Percentiles rank a stretch among this genome's conserved stretches.
These are phyloP conservation scores for Pherbina coryleti DNA, from an alignment of 2,888 invertebrate species.

Conservation along the genomic window DNA sequence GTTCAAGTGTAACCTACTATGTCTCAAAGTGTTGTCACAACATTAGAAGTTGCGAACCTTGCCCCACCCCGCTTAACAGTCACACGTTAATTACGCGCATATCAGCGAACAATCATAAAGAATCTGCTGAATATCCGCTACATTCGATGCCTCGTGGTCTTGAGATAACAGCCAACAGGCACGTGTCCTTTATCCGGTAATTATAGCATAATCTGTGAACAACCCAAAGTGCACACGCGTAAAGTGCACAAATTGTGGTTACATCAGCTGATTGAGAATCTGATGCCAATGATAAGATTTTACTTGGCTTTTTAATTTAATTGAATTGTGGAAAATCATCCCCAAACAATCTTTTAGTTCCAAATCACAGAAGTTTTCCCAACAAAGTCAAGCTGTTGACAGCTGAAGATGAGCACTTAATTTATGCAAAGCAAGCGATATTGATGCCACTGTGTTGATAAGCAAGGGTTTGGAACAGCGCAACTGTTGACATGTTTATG, in stretches of 20 bases:
- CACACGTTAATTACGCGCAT: constrained; percentile 44
- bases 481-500: constrained; percentile 22
- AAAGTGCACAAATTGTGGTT: neutral
- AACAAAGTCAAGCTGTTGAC: neutral
- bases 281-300: neutral
- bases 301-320: neutral
- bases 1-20: neutral
- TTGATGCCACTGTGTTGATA: constrained; percentile 20
- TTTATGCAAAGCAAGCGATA: constrained; percentile 11
- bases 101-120: constrained; percentile 39
- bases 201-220: constrained; percentile 42
- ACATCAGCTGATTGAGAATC: neutral
- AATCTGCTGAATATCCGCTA: constrained; percentile 27
- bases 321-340: neutral
- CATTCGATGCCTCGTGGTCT: neutral
- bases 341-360: neutral
- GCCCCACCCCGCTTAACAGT: constrained; percentile 7
- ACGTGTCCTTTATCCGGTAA: constrained; percentile 55
- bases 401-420: neutral
- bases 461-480: neutral
- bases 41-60: neutral
- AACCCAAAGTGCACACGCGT: neutral
- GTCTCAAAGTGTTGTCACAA: constrained; percentile 20
- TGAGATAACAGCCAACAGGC: constrained; percentile 38
- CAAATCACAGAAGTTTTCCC: neutral